Evolutionary conservation across 92 coral and sea anemone species (phyloP), one percentile per base, ranked within the genome.

Genomic region (Palythoa grandiflora): DNA sequence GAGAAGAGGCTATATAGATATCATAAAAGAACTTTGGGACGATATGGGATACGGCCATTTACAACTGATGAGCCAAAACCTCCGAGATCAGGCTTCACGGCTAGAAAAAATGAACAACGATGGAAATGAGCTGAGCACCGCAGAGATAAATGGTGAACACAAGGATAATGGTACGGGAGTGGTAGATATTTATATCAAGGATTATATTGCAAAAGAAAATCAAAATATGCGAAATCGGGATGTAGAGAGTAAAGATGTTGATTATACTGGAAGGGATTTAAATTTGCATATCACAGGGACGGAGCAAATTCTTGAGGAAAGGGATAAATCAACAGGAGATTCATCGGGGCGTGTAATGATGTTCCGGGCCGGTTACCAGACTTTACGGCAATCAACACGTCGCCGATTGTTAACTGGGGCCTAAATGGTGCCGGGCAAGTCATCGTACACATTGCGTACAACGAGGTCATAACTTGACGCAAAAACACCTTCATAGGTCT

Each of bases 51-150:
- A 70, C 36, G 38, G 47, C 74, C 21, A 70, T 71, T 44, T 71
- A 28, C 44, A 44, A 71, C 75, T 71, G 75, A 71, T 37, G 38
- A 44, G 17, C 28, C 75, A 71, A 71, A 37, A 71, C 51, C 75
- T 71, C 44, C 75, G 75, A 50, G 75, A 71, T 71, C 75, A 71
- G 75, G 75, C 75, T 71, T 39, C 75, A 28, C 36, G 75, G 38
- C 36, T 37, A 71, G 51, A 71, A 71, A 71, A 36, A 40, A 40
- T 40, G 47, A 40, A 40, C 1, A 40, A 40, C 47, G 47, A 1
- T 40, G 47, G 47, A 40, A 40, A 0, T 40, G 47, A 40, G 47
- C 47, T 40, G 47, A 40, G 47, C 47, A 40, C 47, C 47, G 47
- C 47, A 5, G 47, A 5, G 47, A 40, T 40, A 1, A 40, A 40